phyloP scores from a whole-genome alignment of 35 echinoderm and acorn worm genomes.

The Stichopus chloronotus region DNA sequence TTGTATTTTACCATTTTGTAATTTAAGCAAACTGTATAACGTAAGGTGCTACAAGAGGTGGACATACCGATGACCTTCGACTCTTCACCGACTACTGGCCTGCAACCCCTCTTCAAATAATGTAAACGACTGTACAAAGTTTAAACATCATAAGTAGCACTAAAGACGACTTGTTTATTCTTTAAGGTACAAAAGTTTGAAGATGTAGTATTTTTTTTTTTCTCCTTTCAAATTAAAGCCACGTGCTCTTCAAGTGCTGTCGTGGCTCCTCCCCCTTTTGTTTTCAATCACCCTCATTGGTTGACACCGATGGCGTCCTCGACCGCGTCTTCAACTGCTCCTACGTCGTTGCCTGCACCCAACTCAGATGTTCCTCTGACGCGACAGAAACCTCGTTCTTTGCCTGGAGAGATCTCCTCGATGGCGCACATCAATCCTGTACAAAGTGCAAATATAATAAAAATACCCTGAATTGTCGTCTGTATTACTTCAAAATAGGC shows the following conservation, averaged over 20 bases:
- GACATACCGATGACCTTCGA: no score
- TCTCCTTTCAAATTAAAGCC: background rate
- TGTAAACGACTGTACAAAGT: conserved; percentile 8
- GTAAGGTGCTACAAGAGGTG: no score
- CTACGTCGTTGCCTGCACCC: background rate
- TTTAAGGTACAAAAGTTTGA: background rate
- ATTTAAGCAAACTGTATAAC: no score
- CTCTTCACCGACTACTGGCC: no score
- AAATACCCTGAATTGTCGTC: background rate
- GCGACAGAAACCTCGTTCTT: conserved; percentile 21
- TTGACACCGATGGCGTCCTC: conserved; percentile 20
- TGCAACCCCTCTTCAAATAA: background rate
- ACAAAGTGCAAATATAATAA: background rate
- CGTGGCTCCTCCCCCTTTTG: background rate
- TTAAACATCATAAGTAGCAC: background rate
- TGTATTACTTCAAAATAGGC: no score
- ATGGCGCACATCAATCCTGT: background rate
- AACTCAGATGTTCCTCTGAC: conserved; percentile 11
- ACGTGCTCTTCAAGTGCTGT: background rate
- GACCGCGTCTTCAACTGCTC: conserved; percentile 7
- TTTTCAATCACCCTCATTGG: background rate
- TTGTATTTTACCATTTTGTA: no score
- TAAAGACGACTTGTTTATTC: background rate
- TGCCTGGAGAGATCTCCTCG: background rate
- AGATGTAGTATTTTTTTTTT: background rate